Evolutionary conservation across 2,888 invertebrate genomes (phyloP), one percentile per base, ranked within the genome.

Genomic region (Sinopyrophorus schimmeli): DNA sequence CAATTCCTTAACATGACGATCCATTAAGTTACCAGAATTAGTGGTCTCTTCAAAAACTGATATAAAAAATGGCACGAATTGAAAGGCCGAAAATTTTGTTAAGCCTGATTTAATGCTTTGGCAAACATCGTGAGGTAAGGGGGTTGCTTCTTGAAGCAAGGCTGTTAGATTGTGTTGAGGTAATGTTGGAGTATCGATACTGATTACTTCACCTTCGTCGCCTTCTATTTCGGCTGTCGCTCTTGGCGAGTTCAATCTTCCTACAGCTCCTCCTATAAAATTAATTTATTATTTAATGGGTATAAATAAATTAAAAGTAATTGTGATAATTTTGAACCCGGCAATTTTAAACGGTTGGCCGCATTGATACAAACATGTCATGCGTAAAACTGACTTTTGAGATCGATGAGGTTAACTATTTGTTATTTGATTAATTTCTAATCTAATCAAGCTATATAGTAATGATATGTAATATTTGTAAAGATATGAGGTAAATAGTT

Each of bases 161-260:
- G 84, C 80, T 57, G 83, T 75, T 38, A 90, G 72, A 71, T 90
- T 84, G 49, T 79, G 80, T 61, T 82, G 80, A 1, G 89, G 86
- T 28, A 80, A 76, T 4, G 83, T 81, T 1, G 90, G 89, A 0
- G 86, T 83, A 59, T 91, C 91, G 10, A 88, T 86, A 21, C 81
- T 80, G 0, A 90, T 85, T 4, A 87, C 78, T 64, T 88, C 89
- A 1, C 85, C 84, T 64, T 89, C 89, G 59, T 88, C 85, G 1
- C 86, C 87, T 69, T 91, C 87, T n/a, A 91, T 81, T 70, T 90
- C 90, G 0, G 91, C 91, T 0, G 83, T 84, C 3, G 87, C 83
- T 28, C 78, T 77, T 1, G 78, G 77, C 0, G 78, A 76, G 58
- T 78, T 76, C 12, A 80, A 67, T n/a, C 76, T 72, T 1, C 82